Conservation (phyloP, 2,797 vertebrate genomes). For the Sphenopsis melanotis region DNA sequence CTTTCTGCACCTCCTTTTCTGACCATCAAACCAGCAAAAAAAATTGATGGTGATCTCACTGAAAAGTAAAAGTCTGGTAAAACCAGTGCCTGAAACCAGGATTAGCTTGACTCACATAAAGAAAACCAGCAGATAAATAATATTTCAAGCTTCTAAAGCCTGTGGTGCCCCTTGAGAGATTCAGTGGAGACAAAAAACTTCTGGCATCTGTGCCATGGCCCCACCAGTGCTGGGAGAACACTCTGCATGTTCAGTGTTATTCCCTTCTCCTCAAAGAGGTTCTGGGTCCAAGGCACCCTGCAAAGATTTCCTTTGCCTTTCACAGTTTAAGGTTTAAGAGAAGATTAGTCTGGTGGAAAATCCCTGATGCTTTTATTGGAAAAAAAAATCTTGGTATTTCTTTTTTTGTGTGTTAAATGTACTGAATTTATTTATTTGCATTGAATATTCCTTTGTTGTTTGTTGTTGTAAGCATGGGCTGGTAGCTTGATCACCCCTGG, state of each 20-base stretch:
- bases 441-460: not conserved
- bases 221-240: not conserved
- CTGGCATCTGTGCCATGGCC: not conserved
- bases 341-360: not conserved
- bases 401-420: not conserved
- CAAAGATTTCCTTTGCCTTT: not conserved
- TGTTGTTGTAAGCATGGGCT: not conserved
- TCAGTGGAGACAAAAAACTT: not conserved
- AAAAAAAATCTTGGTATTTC: not conserved
- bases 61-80: not conserved
- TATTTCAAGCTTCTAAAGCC: not conserved
- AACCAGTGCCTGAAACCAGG: not conserved
- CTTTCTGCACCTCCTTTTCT: not conserved
- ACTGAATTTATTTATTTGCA: not conserved
- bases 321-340: not conserved
- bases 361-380: not conserved
- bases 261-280: not conserved
- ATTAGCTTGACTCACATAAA: accelerated
- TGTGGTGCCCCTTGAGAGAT: not conserved
- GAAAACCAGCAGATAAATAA: not conserved
- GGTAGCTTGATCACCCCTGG: not conserved
- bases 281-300: not conserved
- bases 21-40: not conserved
- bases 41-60: not conserved
- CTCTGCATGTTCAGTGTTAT: not conserved